Evolutionary conservation across 2,113 vertebrate species (phyloP).

Genomic region (Suricata suricatta): DNA sequence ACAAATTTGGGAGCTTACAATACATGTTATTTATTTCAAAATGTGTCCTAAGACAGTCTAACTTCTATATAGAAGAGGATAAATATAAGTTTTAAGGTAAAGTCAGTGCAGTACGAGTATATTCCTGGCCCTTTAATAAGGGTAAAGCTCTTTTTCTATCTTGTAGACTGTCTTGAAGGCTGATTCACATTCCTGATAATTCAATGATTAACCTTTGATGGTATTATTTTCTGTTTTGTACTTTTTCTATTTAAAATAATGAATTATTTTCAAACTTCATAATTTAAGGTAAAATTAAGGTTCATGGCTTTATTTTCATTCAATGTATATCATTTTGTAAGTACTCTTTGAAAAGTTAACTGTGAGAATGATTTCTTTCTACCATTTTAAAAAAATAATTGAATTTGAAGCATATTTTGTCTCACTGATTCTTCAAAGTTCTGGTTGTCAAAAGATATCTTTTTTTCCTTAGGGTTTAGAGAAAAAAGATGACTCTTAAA

Average conservation of each 20-base stretch:
- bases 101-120: background rate
- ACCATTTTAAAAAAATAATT: constrained; percentile 40
- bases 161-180: too few species aligned
- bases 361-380: constrained; percentile 46
- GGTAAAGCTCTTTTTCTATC: background rate
- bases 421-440: constrained; percentile 50
- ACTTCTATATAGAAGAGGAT: background rate
- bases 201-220: background rate
- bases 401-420: constrained; percentile 58
- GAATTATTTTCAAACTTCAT: background rate
- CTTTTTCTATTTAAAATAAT: constrained; percentile 26
- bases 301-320: constrained; percentile 33
- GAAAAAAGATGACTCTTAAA: constrained; percentile 35
- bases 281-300: constrained; percentile 21
- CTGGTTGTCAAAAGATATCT: background rate
- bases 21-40: background rate
- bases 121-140: background rate
- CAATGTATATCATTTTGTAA: constrained; percentile 31
- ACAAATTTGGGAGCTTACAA: background rate
- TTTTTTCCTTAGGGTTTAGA: background rate
- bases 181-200: background rate
- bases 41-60: background rate
- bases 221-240: constrained; percentile 40
- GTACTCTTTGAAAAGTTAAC: background rate
- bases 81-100: background rate